Evolutionary conservation across 2,113 vertebrate genomes (phyloP).

Genomic region (Candoia aspera): DNA sequence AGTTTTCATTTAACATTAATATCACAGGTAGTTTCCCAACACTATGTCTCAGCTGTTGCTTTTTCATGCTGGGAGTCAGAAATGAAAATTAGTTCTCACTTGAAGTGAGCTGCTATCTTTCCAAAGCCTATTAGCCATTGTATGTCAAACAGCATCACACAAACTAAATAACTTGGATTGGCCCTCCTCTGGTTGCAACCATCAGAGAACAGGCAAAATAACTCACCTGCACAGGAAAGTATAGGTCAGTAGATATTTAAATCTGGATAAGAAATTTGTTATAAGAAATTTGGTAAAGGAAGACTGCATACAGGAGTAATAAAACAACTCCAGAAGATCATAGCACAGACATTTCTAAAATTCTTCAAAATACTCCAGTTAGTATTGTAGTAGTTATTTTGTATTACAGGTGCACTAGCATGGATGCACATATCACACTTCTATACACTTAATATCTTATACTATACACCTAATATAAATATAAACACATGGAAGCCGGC

Average conservation of each 20-base stretch:
- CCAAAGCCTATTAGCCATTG: background rate
- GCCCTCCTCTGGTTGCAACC: background rate
- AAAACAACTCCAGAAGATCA: constrained; percentile 17
- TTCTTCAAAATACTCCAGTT: background rate
- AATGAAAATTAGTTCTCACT: background rate
- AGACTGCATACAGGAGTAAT: background rate
- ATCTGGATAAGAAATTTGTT: background rate
- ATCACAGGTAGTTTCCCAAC: background rate
- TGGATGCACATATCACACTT: background rate
- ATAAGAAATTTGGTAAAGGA: background rate
- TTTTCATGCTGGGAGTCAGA: background rate
- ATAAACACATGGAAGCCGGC: no score
- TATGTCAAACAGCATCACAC: background rate
- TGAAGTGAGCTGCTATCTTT: background rate
- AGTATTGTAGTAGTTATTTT: background rate
- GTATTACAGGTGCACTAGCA: background rate
- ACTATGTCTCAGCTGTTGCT: background rate
- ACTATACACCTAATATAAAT: background rate
- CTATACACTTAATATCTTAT: background rate
- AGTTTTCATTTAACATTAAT: background rate
- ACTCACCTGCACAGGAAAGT: background rate
- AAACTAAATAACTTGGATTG: background rate
- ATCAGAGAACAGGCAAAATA: background rate
- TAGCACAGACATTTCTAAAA: background rate
- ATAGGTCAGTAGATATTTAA: background rate